A percentile compares a stretch with the other conserved stretches of the same genome.
phyloP scores from a whole-genome alignment of 2,797 vertebrate species.

The Podargus strigoides region DNA sequence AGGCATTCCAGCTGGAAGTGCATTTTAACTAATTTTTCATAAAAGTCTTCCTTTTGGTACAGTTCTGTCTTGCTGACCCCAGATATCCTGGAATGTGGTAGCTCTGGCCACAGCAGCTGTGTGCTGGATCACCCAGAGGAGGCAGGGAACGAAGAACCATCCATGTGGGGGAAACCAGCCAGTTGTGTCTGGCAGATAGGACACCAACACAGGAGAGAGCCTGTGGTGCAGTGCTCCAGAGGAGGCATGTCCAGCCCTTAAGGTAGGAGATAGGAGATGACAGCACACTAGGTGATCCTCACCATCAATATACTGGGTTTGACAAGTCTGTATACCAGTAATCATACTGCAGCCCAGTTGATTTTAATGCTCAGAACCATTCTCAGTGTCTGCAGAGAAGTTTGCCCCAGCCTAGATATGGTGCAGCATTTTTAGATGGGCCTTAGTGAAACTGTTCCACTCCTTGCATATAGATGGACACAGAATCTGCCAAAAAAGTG shows the following conservation, averaged over 20 bases:
- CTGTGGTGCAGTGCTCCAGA: fast-evolving
- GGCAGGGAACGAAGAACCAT: not conserved
- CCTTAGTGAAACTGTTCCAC: not conserved
- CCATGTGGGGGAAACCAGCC: not conserved
- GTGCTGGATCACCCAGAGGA: not conserved
- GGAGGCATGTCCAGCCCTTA: fast-evolving
- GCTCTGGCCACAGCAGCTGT: not conserved
- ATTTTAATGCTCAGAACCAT: not conserved
- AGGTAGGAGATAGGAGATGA: not conserved
- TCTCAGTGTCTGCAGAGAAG: not conserved
- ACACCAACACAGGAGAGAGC: not conserved
- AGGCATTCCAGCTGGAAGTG: not conserved
- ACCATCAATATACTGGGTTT: not conserved
- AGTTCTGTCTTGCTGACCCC: not conserved
- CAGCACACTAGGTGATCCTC: not conserved
- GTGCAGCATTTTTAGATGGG: not conserved
- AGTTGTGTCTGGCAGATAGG: not conserved
- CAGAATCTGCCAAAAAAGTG: not conserved
- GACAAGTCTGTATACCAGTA: not conserved
- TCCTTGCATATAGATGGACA: not conserved
- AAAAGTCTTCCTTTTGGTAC: not conserved
- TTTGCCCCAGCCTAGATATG: not conserved
- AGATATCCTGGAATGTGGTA: not conserved
- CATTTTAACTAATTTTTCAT: not conserved
- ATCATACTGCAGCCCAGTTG: not conserved